phyloP scores from a whole-genome alignment of 2,888 invertebrate genomes.

The Hypomecis atomaria region DNA sequence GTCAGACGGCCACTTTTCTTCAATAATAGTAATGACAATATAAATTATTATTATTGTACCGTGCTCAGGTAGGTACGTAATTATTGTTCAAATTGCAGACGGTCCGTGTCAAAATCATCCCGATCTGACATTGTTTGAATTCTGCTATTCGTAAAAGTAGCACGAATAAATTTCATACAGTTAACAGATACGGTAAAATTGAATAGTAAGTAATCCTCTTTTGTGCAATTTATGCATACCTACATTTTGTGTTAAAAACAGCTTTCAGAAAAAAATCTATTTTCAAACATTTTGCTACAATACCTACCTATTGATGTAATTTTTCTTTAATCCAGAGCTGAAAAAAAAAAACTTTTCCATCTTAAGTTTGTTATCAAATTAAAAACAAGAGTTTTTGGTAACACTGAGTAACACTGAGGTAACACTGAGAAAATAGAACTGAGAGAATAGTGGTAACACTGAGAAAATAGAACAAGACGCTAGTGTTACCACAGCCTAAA shows the following conservation, averaged over 20 bases:
- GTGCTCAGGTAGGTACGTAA: slow-evolving; percentile 36
- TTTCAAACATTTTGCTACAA: no score
- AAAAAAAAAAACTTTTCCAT: neutral
- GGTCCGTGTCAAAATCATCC: slow-evolving; percentile 42
- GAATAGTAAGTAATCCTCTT: neutral
- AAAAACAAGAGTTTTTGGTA: no score
- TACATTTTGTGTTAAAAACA: no score
- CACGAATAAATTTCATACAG: neutral
- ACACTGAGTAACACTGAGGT: no score
- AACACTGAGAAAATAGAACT: no score
- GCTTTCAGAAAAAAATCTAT: no score
- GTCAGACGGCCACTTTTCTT: slow-evolving; percentile 47
- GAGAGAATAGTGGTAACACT: no score
- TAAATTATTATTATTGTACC: slow-evolving; percentile 48
- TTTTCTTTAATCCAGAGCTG: no score
- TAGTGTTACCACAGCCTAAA: neutral
- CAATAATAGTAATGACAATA: slow-evolving; percentile 53
- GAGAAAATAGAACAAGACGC: neutral
- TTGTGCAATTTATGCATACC: no score
- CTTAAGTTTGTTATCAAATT: neutral
- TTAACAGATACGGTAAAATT: no score
- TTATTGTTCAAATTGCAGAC: slow-evolving; percentile 46
- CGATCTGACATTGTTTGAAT: slow-evolving; percentile 23
- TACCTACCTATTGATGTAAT: no score
- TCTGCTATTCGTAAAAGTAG: slow-evolving; percentile 20